A percentile compares a stretch with the other conserved stretches of the same genome.
These are phyloP conservation scores for Dendrocincla tyrannina DNA, from an alignment of 2,797 vertebrate genomes.

Conservation along the genomic window DNA sequence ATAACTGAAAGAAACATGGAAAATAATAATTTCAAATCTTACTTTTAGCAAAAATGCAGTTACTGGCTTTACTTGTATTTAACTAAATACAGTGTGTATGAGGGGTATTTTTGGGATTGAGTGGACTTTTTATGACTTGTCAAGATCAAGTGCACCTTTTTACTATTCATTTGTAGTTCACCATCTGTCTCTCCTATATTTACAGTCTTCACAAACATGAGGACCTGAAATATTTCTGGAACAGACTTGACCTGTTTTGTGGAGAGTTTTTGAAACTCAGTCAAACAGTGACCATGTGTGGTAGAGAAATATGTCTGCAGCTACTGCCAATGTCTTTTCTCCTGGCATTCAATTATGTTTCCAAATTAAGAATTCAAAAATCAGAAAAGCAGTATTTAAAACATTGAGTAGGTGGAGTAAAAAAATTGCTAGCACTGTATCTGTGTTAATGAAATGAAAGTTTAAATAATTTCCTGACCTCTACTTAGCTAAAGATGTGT, in stretches of 20 bases:
- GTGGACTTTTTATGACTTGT: neutral
- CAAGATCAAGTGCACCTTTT: neutral
- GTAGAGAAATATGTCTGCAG: neutral
- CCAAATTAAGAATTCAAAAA: neutral
- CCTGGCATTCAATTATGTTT: neutral
- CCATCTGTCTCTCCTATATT: neutral
- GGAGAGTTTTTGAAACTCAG: neutral
- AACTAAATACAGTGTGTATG: neutral
- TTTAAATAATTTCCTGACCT: neutral
- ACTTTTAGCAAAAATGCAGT: neutral
- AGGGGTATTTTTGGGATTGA: neutral
- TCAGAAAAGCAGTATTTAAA: neutral
- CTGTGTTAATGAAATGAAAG: neutral
- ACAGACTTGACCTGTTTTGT: neutral
- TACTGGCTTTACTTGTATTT: neutral
- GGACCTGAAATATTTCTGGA: neutral
- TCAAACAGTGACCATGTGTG: neutral
- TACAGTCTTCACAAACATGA: neutral
- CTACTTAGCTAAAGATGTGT: neutral
- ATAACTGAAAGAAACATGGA: neutral
- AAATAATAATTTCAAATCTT: neutral
- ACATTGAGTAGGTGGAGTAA: neutral
- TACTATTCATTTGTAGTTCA: neutral
- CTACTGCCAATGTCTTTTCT: neutral
- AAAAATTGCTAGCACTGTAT: neutral